Conservation (phyloP, 2,888 invertebrate genomes). For the Stomorhina lunata region DNA sequence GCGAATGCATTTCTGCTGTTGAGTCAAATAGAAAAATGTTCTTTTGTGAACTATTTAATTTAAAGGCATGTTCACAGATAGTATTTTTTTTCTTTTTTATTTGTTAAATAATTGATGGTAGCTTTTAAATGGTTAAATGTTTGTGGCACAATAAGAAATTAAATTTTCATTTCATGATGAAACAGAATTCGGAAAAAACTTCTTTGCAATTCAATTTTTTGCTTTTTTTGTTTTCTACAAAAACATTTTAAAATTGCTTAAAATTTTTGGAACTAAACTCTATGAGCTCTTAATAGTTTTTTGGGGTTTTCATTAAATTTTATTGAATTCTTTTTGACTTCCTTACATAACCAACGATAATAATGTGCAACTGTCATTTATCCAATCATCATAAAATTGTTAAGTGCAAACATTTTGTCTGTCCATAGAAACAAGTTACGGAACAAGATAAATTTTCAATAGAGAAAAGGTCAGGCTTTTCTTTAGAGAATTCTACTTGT, state of each 20-base stretch:
- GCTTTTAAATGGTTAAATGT: not conserved
- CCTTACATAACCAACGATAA: not conserved
- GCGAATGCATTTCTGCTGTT: not conserved
- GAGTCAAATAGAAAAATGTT: not conserved
- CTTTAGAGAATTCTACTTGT: not conserved
- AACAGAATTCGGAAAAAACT: not conserved
- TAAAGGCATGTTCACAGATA: no score
- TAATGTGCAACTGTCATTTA: constrained; percentile 14
- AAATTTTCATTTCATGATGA: not conserved
- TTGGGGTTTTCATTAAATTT: not conserved
- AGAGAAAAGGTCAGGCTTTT: constrained; percentile 20
- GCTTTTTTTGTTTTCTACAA: not conserved
- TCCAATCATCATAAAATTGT: not conserved
- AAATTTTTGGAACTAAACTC: not conserved
- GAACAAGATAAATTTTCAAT: not conserved
- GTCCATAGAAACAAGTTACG: no score
- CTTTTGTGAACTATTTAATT: not conserved
- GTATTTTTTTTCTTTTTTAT: not conserved
- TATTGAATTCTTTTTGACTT: constrained; percentile 14
- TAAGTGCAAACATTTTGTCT: not conserved
- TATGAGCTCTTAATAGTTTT: not conserved
- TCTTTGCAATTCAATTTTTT: not conserved
- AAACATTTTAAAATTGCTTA: constrained; percentile 6
- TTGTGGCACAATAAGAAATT: constrained; percentile 5
- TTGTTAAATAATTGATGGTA: not conserved